phyloP scores from a whole-genome alignment of 1,140 invertebrate species.

The Drusus annulatus region DNA sequence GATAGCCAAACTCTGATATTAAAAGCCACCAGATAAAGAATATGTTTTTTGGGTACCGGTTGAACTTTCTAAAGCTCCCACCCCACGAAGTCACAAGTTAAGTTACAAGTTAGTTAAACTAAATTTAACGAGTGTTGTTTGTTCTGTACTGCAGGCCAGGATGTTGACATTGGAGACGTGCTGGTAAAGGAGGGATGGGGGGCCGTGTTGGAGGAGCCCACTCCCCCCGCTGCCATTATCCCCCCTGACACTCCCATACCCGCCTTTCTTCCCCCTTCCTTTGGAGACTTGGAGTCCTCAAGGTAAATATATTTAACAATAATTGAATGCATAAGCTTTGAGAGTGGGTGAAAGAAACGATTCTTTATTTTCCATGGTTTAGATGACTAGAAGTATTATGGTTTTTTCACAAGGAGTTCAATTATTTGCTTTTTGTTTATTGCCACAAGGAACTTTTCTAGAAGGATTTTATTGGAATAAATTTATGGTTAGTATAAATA shows the following conservation, averaged over 20 bases:
- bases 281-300: slow-evolving; percentile 66
- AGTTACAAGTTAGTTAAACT: too few species aligned
- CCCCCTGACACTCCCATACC: slow-evolving; percentile 57
- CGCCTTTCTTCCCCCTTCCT: slow-evolving; percentile 60
- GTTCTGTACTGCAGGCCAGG: slow-evolving; percentile 57
- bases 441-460: not conserved
- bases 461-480: slow-evolving; percentile 3
- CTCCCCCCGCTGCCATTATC: slow-evolving; percentile 29
- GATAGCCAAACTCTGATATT: too few species aligned
- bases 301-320: slow-evolving; percentile 42
- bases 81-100: too few species aligned
- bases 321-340: too few species aligned
- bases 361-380: too few species aligned
- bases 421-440: slow-evolving; percentile 18
- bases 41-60: too few species aligned
- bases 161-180: slow-evolving; percentile 64
- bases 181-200: slow-evolving; percentile 66
- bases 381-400: too few species aligned
- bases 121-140: too few species aligned
- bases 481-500: not conserved
- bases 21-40: too few species aligned
- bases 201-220: slow-evolving; percentile 51
- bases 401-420: too few species aligned
- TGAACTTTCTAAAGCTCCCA: too few species aligned
- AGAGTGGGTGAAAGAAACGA: too few species aligned